A percentile compares a stretch with the other conserved stretches of the same genome.
These are phyloP conservation scores for Lasioglossum malachurum DNA, from an alignment of 2,888 invertebrate species.

Conservation along the genomic window DNA sequence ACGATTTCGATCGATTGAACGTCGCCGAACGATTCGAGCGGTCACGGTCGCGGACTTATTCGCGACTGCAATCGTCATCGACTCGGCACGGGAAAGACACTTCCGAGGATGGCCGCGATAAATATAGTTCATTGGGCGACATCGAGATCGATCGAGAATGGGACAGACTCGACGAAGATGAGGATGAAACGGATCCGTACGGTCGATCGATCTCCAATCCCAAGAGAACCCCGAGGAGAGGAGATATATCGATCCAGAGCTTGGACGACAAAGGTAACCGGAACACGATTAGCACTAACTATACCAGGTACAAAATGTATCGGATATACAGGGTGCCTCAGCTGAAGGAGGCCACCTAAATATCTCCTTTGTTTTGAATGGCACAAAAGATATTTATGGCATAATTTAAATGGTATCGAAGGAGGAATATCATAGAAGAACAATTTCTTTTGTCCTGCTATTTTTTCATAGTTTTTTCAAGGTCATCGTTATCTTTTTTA, in stretches of 20 bases:
- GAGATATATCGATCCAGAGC: conserved; percentile 89
- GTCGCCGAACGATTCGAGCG: neutral
- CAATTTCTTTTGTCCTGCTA: no score
- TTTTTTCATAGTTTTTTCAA: no score
- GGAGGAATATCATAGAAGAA: no score
- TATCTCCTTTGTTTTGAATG: no score
- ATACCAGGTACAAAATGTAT: no score
- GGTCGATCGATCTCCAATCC: neutral
- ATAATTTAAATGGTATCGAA: no score
- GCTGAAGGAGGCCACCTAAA: no score
- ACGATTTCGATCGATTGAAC: neutral
- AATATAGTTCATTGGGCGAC: neutral
- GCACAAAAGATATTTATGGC: no score
- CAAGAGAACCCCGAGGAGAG: conserved; percentile 85
- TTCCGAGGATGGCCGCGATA: neutral
- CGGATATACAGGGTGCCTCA: no score
- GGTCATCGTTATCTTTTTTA: no score
- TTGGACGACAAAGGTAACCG: conserved; percentile 86
- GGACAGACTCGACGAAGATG: neutral
- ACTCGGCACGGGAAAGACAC: neutral
- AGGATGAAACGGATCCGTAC: conserved; percentile 20
- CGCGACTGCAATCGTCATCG: neutral
- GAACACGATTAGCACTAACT: no score
- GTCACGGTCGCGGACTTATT: neutral
- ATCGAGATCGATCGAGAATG: neutral